These are phyloP conservation scores for Pantherophis guttatus DNA, from an alignment of 2,113 vertebrate genomes.

Conservation along the genomic window DNA sequence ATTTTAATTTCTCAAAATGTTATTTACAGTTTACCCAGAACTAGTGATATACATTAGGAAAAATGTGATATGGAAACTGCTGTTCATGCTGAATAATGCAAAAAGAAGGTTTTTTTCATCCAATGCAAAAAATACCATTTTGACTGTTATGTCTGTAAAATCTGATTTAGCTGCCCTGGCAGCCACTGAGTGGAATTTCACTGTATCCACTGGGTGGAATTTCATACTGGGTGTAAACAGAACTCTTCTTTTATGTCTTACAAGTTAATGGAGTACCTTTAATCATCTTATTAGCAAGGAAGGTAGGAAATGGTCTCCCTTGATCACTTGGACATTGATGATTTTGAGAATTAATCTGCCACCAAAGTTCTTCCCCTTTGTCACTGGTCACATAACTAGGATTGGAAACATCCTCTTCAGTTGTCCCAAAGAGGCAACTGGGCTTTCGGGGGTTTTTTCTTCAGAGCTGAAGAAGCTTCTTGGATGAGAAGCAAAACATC, in stretches of 20 bases:
- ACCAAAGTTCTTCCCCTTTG: background rate
- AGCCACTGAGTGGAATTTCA: background rate
- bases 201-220: background rate
- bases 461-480: too few relatives aligned
- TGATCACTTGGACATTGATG: background rate
- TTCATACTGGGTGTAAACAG: background rate
- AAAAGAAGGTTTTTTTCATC: background rate
- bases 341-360: background rate
- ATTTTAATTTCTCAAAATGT: background rate
- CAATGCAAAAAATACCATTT: background rate
- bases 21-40: background rate
- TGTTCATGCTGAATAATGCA: background rate
- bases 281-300: background rate
- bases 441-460: too few relatives aligned
- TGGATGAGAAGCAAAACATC: too few relatives aligned
- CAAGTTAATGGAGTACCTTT: background rate
- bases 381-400: background rate
- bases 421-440: background rate
- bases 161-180: background rate
- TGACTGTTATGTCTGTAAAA: background rate
- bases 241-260: background rate
- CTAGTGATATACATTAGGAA: background rate
- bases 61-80: background rate
- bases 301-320: background rate
- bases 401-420: background rate